A percentile compares a stretch with the other conserved stretches of the same genome.
These are phyloP conservation scores for Setophaga petechia DNA, from an alignment of 2,113 vertebrate species.

Conservation along the genomic window DNA sequence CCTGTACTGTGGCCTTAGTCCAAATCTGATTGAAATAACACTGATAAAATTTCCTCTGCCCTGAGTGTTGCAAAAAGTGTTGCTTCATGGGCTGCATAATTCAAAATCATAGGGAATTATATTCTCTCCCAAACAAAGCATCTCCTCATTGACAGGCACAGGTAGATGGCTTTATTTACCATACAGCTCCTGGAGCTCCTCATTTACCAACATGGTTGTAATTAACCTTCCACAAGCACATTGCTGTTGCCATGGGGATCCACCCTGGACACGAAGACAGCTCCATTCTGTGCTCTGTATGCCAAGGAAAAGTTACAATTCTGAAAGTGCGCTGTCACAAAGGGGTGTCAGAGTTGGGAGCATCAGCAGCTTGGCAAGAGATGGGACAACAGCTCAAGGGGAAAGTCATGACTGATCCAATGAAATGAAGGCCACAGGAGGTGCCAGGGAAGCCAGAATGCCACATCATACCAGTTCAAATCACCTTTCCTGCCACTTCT, in stretches of 20 bases:
- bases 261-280: not conserved
- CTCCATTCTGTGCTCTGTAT: not conserved
- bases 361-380: not conserved
- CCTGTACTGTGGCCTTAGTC: not conserved
- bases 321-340: accelerated
- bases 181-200: not conserved
- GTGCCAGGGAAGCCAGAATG: not conserved
- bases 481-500: not conserved
- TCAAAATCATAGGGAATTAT: not conserved
- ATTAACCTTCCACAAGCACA: constrained; percentile 32
- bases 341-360: not conserved
- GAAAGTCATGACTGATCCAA: not conserved
- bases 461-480: not conserved
- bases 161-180: not conserved
- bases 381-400: not conserved
- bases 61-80: not conserved
- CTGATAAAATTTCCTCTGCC: not conserved
- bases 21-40: accelerated
- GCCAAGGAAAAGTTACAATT: not conserved
- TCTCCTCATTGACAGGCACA: not conserved
- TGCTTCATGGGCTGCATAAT: not conserved
- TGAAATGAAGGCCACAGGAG: constrained; percentile 10
- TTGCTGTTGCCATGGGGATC: constrained; percentile 32
- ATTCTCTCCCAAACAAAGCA: not conserved
- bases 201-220: constrained; percentile 11